Evolutionary conservation across 2,113 vertebrate genomes (phyloP).

Genomic region (Rhabdornis inornatus): DNA sequence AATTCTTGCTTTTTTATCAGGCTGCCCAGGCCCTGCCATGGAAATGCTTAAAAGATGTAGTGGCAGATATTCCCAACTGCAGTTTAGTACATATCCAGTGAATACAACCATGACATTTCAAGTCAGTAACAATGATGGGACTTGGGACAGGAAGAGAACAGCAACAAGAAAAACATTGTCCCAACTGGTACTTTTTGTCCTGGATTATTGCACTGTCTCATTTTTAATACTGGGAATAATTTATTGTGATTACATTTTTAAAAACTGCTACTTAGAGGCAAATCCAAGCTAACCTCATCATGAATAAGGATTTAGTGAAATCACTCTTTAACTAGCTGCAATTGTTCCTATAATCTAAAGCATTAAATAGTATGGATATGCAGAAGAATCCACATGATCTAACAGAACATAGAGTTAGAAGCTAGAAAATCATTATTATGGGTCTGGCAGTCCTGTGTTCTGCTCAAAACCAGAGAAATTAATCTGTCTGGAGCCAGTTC

Average conservation of each 20-base stretch:
- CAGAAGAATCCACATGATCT: neutral
- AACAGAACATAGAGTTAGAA: neutral
- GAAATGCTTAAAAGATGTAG: neutral
- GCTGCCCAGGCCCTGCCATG: neutral
- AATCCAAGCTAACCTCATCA: neutral
- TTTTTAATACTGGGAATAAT: neutral
- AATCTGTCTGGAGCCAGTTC: neutral
- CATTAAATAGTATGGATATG: neutral
- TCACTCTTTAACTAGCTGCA: neutral
- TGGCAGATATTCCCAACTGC: neutral
- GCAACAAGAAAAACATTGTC: neutral
- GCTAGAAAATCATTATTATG: neutral
- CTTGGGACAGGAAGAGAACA: neutral
- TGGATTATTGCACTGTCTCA: neutral
- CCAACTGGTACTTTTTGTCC: neutral
- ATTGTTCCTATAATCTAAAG: neutral
- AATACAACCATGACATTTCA: neutral
- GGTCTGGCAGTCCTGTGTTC: neutral
- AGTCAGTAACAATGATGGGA: neutral
- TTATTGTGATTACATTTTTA: neutral
- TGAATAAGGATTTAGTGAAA: neutral
- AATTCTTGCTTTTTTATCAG: neutral
- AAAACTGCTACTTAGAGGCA: neutral
- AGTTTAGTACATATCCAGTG: neutral
- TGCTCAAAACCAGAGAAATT: neutral